Evolutionary conservation across 2,888 invertebrate species (phyloP), one percentile per base, ranked within the genome.

Genomic region (Ligdia adustata): DNA sequence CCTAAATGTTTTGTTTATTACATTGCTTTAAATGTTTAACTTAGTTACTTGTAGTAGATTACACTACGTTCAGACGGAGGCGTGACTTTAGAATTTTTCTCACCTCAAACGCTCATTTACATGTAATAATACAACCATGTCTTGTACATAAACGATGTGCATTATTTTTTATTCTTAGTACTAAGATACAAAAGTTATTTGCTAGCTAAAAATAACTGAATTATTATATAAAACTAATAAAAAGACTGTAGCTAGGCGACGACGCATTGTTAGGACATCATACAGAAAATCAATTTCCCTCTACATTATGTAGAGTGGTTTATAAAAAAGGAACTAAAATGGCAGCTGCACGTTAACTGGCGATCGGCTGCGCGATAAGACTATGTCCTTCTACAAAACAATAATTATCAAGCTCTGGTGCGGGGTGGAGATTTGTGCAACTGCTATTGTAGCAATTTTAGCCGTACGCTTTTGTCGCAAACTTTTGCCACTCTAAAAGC

Each of bases 341-440:
- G 65, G 79, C 88, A 86, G 86, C 87, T 86, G 88, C 79, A 72
- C 63, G 73, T 75, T 72, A 74, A 64, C 67, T 62, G 52, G 55
- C 64, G 84, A 84, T 84, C 72, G 79, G 69, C 60, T 52, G 61
- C 55, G 59, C 75, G 87, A 86, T 88, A 85, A 79, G 67, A 69
- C 58, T 60, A 65, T 79, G 86, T 87, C 86, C 84, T 86, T 84
- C 81, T 72, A 82, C 82, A 77, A 83, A 87, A 84, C 86, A 87
- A 88, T 87, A 87, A 88, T 88, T 83, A 85, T 77, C 71, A 72
- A 72, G 73, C 72, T 71, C 72, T 70, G 69, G 69, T 72, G n/a
- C n/a, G 62, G 68, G 62, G 60, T 59, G 63, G 68, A 64, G 81
- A 81, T 80, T 85, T 82, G 76, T 72, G 76, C 76, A 84, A 82